Evolutionary conservation across 2,888 invertebrate species (phyloP).

Genomic region (Cerastoderma edule): DNA sequence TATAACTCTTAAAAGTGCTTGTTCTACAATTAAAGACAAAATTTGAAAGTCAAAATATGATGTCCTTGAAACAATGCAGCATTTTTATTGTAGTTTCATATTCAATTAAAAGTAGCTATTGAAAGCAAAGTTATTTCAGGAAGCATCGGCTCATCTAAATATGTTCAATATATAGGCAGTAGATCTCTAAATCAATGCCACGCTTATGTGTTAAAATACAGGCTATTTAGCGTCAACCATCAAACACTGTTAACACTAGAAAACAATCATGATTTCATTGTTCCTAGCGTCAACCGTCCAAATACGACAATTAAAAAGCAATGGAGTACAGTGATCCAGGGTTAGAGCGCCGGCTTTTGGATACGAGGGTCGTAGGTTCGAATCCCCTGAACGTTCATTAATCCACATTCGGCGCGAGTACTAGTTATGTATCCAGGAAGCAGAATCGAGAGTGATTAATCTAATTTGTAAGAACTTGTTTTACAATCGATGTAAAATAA

Average conservation of each 20-base stretch:
- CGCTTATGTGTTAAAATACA: no score
- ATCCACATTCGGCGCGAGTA: not conserved
- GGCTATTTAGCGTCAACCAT: no score
- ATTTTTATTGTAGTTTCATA: not conserved
- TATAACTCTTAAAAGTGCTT: not conserved
- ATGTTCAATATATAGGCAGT: no score
- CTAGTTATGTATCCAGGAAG: not conserved
- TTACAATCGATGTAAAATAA: not conserved
- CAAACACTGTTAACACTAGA: no score
- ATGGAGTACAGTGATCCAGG: no score
- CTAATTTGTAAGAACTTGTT: not conserved
- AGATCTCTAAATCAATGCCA: no score
- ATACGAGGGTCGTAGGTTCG: not conserved
- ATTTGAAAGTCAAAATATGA: not conserved
- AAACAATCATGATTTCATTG: no score
- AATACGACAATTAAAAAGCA: no score
- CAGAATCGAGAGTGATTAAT: not conserved
- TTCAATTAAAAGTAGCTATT: no score
- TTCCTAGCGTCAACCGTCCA: no score
- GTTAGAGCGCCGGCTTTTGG: not conserved
- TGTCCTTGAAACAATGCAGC: not conserved
- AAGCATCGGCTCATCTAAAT: no score
- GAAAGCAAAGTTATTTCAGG: no score
- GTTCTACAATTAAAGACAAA: not conserved
- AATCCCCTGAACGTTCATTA: not conserved